These are phyloP conservation scores for Drepana falcataria DNA, from an alignment of 2,888 invertebrate genomes.

Conservation along the genomic window DNA sequence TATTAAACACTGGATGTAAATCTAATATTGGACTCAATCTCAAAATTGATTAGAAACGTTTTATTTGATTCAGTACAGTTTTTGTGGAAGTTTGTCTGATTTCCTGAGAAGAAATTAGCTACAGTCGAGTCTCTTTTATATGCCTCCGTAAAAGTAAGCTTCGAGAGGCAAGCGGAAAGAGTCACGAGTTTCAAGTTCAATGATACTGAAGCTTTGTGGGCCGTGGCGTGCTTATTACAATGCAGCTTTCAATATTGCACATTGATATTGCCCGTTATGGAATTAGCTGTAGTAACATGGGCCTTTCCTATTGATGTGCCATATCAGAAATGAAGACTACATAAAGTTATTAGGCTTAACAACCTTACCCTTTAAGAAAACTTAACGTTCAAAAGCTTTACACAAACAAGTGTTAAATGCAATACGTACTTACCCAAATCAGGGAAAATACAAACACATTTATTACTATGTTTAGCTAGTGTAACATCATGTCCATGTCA, in stretches of 20 bases:
- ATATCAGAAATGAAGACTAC: no score
- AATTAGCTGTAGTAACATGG: constrained; percentile 6
- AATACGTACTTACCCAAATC: no score
- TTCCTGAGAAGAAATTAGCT: constrained; percentile 24
- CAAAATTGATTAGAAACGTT: not conserved
- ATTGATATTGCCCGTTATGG: constrained; percentile 18
- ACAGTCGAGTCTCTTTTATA: constrained; percentile 17
- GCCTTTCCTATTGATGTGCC: not conserved
- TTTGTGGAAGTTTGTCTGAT: constrained; percentile 6
- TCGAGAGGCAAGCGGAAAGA: constrained; percentile 22
- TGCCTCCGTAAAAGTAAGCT: constrained; percentile 18
- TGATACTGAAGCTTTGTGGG: constrained; percentile 15
- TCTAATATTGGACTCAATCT: not conserved
- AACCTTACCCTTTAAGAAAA: no score
- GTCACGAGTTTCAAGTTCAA: constrained; percentile 33
- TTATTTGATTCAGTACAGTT: not conserved
- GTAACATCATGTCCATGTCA: no score
- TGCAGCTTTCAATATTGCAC: constrained; percentile 19
- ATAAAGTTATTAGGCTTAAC: no score
- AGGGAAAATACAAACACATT: no score
- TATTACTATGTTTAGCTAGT: no score
- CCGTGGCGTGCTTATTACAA: constrained; percentile 15
- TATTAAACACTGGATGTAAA: not conserved
- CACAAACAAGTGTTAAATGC: no score
- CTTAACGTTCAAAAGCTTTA: no score